Conservation (phyloP, 2,113 vertebrate species). For the Trogon surrucura region DNA sequence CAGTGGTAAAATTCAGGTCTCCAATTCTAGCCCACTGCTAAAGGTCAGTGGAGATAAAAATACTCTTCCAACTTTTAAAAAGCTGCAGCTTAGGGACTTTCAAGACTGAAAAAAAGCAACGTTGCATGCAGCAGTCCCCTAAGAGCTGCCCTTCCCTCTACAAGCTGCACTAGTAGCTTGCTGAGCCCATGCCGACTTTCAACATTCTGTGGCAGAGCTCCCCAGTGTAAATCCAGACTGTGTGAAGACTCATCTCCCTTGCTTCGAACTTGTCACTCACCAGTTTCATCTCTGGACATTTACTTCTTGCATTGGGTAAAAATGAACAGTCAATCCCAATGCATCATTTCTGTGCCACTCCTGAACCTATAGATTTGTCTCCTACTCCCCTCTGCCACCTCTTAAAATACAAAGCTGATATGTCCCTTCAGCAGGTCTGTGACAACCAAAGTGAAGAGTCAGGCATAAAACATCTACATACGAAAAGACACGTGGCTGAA, state of each 20-base stretch:
- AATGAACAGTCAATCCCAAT: not conserved
- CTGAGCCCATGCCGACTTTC: not conserved
- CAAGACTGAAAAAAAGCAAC: constrained; percentile 23
- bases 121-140: not conserved
- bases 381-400: not conserved
- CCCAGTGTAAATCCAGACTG: not conserved
- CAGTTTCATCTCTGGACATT: not conserved
- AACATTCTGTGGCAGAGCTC: not conserved
- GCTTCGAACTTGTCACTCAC: not conserved
- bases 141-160: not conserved
- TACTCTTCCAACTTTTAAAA: not conserved
- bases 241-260: not conserved
- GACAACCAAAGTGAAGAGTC: not conserved
- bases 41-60: constrained; percentile 26
- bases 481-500: not conserved
- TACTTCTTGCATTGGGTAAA: not conserved
- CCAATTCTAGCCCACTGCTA: not conserved
- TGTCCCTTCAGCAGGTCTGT: accelerated
- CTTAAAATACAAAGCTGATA: not conserved
- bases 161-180: not conserved
- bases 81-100: not conserved
- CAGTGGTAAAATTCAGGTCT: not conserved
- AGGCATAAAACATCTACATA: not conserved
- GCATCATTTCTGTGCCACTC: not conserved
- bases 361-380: not conserved